These are phyloP conservation scores for Himalopsyche japonica DNA, from an alignment of 2,888 invertebrate genomes.

Conservation along the genomic window DNA sequence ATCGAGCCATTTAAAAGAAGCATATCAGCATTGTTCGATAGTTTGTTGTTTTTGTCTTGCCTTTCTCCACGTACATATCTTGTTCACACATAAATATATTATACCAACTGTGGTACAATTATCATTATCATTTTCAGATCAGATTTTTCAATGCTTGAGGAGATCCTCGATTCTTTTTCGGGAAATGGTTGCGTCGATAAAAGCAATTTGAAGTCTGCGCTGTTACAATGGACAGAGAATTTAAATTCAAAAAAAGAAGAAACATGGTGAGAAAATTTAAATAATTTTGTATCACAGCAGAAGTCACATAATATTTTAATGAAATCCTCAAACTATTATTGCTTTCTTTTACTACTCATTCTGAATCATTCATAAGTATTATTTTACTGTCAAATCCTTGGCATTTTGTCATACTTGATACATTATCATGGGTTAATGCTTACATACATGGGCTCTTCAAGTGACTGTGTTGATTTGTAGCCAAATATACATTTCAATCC, in stretches of 20 bases:
- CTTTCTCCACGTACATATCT: not conserved
- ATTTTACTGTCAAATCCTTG: not conserved
- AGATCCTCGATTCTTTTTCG: slow-evolving; percentile 18
- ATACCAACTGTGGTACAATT: not conserved
- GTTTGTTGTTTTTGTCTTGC: not conserved
- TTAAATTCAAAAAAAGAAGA: slow-evolving; percentile 15
- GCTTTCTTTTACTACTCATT: not conserved
- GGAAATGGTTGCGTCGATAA: slow-evolving; percentile 5
- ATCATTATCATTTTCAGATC: slow-evolving; percentile 8
- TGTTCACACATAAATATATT: not conserved
- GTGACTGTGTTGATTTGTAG: no score
- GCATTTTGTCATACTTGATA: not conserved
- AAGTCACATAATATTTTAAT: not conserved
- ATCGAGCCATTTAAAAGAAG: no score
- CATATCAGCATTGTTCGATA: no score
- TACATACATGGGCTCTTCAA: no score
- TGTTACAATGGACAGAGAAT: slow-evolving; percentile 17
- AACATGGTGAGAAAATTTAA: slow-evolving; percentile 3
- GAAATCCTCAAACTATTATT: not conserved
- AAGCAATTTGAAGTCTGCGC: slow-evolving; percentile 9
- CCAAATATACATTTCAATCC: no score
- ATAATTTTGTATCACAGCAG: not conserved
- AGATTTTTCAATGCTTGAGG: slow-evolving; percentile 11
- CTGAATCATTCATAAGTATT: not conserved
- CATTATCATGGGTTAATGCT: not conserved